Conservation (phyloP, 2,113 vertebrate species). For the Melanerpes aurifrons region DNA sequence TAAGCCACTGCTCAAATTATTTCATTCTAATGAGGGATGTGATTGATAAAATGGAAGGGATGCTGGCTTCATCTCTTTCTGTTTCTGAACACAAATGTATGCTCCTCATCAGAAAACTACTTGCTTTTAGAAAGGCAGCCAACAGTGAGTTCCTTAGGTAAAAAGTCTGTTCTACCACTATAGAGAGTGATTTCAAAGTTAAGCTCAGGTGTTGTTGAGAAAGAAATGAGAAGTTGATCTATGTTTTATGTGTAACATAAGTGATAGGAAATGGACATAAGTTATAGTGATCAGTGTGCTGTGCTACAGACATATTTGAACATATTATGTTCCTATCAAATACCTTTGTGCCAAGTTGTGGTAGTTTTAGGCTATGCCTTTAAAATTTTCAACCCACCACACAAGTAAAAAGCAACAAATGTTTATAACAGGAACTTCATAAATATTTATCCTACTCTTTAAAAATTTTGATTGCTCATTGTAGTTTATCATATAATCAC, state of each 20-base stretch:
- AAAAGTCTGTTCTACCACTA: neutral
- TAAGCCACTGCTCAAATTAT: neutral
- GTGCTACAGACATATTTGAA: neutral
- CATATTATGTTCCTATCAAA: neutral
- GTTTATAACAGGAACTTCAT: neutral
- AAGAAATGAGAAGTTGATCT: neutral
- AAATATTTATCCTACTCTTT: neutral
- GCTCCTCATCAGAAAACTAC: neutral
- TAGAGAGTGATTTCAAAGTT: neutral
- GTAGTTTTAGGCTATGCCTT: too few relatives aligned
- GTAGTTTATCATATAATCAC: neutral
- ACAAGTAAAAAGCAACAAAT: neutral
- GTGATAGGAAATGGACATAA: neutral
- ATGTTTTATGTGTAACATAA: neutral
- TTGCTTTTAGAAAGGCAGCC: neutral
- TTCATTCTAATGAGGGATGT: neutral
- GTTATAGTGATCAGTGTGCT: neutral
- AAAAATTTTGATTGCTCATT: neutral
- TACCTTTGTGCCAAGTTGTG: neutral
- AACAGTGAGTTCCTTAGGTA: neutral
- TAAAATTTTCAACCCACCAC: too few relatives aligned
- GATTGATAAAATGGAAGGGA: neutral
- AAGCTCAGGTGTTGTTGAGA: neutral
- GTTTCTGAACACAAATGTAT: neutral
- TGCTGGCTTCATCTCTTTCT: neutral